Evolutionary conservation across 2,797 vertebrate genomes (phyloP), one percentile per base, ranked within the genome.

Genomic region (Phoeniculus purpureus): DNA sequence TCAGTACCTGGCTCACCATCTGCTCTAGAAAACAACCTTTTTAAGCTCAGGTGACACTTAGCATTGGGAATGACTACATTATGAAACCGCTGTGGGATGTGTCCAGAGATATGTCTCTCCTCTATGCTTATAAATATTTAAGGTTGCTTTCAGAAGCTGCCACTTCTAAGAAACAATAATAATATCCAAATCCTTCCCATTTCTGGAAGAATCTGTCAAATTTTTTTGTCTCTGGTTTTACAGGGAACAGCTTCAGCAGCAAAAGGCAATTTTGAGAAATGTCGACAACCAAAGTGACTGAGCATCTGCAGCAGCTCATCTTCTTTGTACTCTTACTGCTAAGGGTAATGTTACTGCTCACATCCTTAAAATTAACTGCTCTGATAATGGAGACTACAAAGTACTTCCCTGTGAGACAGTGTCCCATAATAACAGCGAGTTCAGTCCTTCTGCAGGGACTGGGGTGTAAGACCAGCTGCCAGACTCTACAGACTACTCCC

Each of bases 141-240:
- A 92, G 92, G 72, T 40, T 92, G 47, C 22, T 94, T 95, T 96
- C 79, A 96, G 92, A 96, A 96, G 47, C 31, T 73, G 61, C 59
- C 68, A 8, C 20, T 56, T 82, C 72, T 34, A 61, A 87, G 21
- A 55, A 76, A 79, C 9, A 31, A 66, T 19, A 88, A 81, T 79
- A 89, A 92, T 66, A 82, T 9, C 29, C 27, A 59, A 87, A 81
- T 56, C 51, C 15, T 89, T 93, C 61, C 19, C 10, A 27, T 54
- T 75, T 72, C 37, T 90, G 52, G 54, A 83, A 85, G 9, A 37
- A 2, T 27, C 13, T 37, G 6, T 59, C 9, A 47, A 60, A 26
- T 0, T 5, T 67, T 22, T 92, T 64, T 72, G 8, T 78, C 14
- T 59, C 29, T 25, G 52, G 13, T 18, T 87, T 87, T 59, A 72